Evolutionary conservation across 2,797 vertebrate genomes (phyloP).

Genomic region (Coracias cyanogaster): DNA sequence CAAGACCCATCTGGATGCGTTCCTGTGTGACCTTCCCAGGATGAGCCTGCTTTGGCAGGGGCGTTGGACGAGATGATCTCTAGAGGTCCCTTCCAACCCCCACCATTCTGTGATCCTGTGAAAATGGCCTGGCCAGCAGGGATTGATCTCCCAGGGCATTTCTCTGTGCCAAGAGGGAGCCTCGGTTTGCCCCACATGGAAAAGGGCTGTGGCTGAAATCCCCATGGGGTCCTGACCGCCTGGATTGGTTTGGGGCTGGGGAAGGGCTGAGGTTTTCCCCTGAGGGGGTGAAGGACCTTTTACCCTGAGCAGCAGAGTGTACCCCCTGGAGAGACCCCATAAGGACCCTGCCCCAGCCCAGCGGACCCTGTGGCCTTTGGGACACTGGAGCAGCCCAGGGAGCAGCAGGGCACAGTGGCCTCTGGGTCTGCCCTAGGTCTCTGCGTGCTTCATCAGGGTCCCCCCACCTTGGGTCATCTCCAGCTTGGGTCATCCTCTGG

Average conservation of each 20-base stretch:
- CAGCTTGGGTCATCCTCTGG: neutral
- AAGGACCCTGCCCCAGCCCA: neutral
- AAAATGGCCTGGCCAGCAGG: neutral
- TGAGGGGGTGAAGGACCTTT: neutral
- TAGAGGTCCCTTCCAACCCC: too few relatives aligned
- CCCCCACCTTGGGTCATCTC: neutral
- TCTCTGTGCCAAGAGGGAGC: neutral
- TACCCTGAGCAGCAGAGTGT: neutral
- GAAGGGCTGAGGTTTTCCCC: neutral
- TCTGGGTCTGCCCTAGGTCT: fast-evolving
- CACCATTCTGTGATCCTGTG: too few relatives aligned
- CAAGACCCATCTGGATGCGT: too few relatives aligned
- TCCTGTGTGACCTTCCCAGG: too few relatives aligned
- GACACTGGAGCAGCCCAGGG: neutral
- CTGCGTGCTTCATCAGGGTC: fast-evolving
- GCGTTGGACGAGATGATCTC: too few relatives aligned
- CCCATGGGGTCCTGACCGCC: fast-evolving
- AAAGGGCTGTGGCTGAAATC: neutral
- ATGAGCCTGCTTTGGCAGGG: too few relatives aligned
- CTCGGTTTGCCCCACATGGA: neutral
- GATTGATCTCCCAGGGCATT: neutral
- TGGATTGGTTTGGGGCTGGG: fast-evolving
- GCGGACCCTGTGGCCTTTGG: neutral
- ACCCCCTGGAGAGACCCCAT: neutral
- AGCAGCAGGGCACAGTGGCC: neutral